Percentiles rank a stretch among this genome's conserved stretches.
phyloP scores from a whole-genome alignment of 1,140 invertebrate species.

The Leptinotarsa undecemlineata region DNA sequence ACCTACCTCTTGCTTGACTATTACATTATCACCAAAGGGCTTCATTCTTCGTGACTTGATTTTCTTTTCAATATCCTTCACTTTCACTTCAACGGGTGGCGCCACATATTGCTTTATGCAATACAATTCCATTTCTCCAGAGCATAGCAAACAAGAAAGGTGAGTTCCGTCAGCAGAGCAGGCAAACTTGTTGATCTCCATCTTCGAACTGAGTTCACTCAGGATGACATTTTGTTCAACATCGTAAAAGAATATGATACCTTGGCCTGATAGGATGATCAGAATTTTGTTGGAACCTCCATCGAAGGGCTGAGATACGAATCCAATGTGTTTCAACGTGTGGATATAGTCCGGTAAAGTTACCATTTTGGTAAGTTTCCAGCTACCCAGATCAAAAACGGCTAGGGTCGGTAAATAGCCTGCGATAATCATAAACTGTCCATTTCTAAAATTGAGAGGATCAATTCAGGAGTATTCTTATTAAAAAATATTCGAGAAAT shows the following conservation, averaged over 20 bases:
- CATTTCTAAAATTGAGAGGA: slow-evolving; percentile 59
- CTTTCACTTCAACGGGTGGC: slow-evolving; percentile 30
- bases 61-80: slow-evolving; percentile 32
- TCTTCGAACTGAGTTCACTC: slow-evolving; percentile 53
- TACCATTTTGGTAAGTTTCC: slow-evolving; percentile 61
- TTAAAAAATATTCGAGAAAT: too few species aligned
- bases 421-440: slow-evolving; percentile 66
- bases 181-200: slow-evolving; percentile 59
- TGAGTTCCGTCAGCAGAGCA: slow-evolving; percentile 62
- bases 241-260: slow-evolving; percentile 62
- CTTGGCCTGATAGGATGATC: slow-evolving; percentile 61
- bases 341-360: slow-evolving; percentile 58
- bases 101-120: slow-evolving; percentile 44
- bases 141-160: slow-evolving; percentile 61
- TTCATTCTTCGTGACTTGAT: slow-evolving; percentile 20
- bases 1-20: slow-evolving; percentile 12
- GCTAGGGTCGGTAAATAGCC: slow-evolving; percentile 59
- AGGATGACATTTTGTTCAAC: slow-evolving; percentile 58
- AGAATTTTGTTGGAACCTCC: slow-evolving; percentile 67
- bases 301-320: slow-evolving; percentile 65
- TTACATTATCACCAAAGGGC: slow-evolving; percentile 14
- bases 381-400: slow-evolving; percentile 63
- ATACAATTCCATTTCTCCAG: slow-evolving; percentile 64
- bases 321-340: slow-evolving; percentile 60
- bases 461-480: background rate